These are phyloP conservation scores for Caenorhabditis angaria DNA, from an alignment of 2,888 invertebrate species.

Conservation along the genomic window DNA sequence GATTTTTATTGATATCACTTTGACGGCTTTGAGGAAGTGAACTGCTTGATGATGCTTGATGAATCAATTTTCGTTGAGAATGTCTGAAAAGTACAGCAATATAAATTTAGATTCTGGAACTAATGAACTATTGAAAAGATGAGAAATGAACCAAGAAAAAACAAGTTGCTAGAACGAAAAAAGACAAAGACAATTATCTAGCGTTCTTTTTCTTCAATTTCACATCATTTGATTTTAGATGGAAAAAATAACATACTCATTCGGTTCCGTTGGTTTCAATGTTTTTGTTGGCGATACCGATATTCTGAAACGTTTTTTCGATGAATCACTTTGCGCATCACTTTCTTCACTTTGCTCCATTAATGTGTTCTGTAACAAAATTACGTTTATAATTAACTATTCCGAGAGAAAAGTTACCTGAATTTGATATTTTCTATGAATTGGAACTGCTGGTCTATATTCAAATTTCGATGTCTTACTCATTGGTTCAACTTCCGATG, in stretches of 20 bases:
- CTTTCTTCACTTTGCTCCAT: constrained; percentile 17
- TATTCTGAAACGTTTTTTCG: constrained; percentile 65
- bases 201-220: no score
- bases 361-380: constrained; percentile 9
- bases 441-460: constrained; percentile 40
- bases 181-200: constrained; percentile 3
- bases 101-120: no score
- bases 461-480: background rate
- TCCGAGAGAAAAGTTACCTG: constrained; percentile 3
- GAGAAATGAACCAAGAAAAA: no score
- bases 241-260: constrained; percentile 20
- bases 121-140: no score
- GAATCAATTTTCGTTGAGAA: constrained; percentile 47
- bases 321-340: constrained; percentile 26
- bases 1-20: constrained; percentile 16
- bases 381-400: background rate
- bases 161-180: background rate
- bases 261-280: constrained; percentile 42
- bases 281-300: constrained; percentile 68
- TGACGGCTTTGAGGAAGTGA: constrained; percentile 43
- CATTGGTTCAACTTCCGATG: constrained; percentile 3
- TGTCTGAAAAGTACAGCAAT: background rate
- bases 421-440: constrained; percentile 40
- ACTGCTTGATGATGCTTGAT: constrained; percentile 53
- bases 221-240: background rate